Evolutionary conservation across 2,797 vertebrate species (phyloP).

Genomic region (Enteromius fasciolatus): DNA sequence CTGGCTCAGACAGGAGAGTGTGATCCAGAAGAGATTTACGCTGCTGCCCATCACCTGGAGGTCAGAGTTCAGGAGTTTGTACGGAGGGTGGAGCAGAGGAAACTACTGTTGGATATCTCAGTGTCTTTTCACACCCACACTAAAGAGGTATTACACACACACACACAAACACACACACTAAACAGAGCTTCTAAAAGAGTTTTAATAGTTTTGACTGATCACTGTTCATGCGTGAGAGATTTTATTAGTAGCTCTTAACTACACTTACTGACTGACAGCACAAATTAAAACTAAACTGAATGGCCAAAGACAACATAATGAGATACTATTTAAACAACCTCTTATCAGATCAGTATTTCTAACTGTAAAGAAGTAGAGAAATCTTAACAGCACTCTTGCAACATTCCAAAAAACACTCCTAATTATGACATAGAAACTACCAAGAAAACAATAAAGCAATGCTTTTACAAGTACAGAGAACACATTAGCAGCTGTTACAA

Average conservation of each 20-base stretch:
- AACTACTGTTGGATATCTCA: conserved; percentile 94
- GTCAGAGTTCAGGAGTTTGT: conserved; percentile 87
- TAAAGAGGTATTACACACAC: conserved; percentile 91
- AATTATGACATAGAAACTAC: background rate
- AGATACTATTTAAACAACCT: background rate
- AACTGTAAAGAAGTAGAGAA: background rate
- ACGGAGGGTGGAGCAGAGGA: conserved; percentile 93
- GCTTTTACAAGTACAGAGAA: background rate
- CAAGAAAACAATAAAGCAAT: background rate
- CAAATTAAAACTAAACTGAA: background rate
- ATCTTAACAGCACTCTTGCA: background rate
- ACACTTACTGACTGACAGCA: conserved; percentile 9
- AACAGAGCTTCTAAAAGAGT: background rate
- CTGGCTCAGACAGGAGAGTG: conserved; percentile 88
- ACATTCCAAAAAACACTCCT: background rate
- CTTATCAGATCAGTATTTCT: background rate
- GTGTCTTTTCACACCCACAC: conserved; percentile 98
- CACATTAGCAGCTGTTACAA: background rate
- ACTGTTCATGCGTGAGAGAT: background rate
- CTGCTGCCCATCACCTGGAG: conserved; percentile 86
- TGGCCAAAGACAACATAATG: background rate
- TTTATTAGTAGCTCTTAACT: background rate
- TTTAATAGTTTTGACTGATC: background rate
- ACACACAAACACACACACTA: conserved; percentile 60
- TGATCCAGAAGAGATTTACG: conserved; percentile 92